Conservation (phyloP, 2,797 vertebrate genomes). For the Trichosurus vulpecula region DNA sequence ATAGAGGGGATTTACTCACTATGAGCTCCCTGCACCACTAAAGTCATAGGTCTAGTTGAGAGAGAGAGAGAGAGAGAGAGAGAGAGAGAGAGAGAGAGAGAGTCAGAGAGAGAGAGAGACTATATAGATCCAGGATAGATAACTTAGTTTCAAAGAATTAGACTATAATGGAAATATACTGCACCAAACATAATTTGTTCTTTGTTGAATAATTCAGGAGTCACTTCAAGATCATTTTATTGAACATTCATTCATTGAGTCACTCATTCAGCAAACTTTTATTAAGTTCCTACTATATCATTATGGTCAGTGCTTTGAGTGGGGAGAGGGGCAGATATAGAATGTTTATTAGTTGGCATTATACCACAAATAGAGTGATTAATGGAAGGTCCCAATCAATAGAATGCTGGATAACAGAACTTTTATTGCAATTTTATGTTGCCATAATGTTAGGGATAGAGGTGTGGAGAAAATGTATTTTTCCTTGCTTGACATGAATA, state of each 20-base stretch:
- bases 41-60: neutral
- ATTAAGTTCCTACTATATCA: neutral
- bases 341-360: neutral
- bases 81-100: neutral
- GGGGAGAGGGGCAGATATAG: neutral
- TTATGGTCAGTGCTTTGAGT: neutral
- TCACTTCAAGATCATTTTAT: neutral
- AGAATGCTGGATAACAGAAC: neutral
- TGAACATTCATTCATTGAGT: neutral
- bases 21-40: neutral
- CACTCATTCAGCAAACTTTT: constrained; percentile 8
- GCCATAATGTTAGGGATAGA: neutral
- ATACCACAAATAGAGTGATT: neutral
- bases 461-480: neutral
- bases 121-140: neutral
- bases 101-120: too few relatives aligned
- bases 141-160: constrained; percentile 14
- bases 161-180: constrained; percentile 24
- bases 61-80: neutral
- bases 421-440: neutral
- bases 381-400: neutral
- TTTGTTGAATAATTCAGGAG: constrained; percentile 20
- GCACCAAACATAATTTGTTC: neutral
- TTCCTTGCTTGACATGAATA: neutral
- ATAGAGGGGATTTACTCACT: neutral